A percentile compares a stretch with the other conserved stretches of the same genome.
Conservation (phyloP, 2,888 invertebrate genomes). For the Myopa tessellatipennis region DNA sequence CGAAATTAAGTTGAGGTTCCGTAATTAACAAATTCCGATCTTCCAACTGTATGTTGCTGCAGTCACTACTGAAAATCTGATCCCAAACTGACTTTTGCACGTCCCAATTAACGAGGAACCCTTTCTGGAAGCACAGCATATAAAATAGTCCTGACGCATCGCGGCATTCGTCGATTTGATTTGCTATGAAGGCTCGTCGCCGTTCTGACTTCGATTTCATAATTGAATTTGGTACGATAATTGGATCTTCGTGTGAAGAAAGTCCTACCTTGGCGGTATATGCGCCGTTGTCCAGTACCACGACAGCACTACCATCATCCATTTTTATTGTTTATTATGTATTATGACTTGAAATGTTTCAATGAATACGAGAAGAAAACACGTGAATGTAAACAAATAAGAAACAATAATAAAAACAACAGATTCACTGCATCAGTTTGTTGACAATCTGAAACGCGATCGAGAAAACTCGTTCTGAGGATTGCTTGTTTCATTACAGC, state of each 20-base stretch:
- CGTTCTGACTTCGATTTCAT: conserved; percentile 98
- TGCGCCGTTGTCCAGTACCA: conserved; percentile 89
- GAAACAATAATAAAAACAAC: too few relatives aligned
- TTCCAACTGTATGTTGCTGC: conserved; percentile 80
- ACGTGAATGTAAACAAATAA: too few relatives aligned
- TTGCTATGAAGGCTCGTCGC: conserved; percentile 90
- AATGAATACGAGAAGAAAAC: too few relatives aligned
- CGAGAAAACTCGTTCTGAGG: too few relatives aligned
- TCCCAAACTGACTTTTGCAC: conserved; percentile 94
- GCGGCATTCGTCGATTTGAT: conserved; percentile 95
- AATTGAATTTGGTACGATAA: conserved; percentile 91
- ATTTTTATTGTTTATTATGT: conserved; percentile 33
- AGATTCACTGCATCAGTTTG: too few relatives aligned
- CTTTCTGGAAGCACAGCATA: conserved; percentile 93
- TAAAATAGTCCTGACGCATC: conserved; percentile 96
- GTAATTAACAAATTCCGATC: conserved; percentile 88
- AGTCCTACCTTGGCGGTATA: conserved; percentile 88
- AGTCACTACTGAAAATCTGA: conserved; percentile 89
- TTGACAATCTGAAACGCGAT: too few relatives aligned
- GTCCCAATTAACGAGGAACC: conserved; percentile 96
- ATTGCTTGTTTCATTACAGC: too few relatives aligned
- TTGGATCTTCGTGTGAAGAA: conserved; percentile 75
- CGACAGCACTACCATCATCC: conserved; percentile 50
- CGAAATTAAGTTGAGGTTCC: conserved; percentile 94
- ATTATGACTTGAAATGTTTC: neutral